Percentiles rank a stretch among this genome's conserved stretches.
phyloP scores from a whole-genome alignment of 2,888 invertebrate genomes.

The Disparrhopalites patrizii region DNA sequence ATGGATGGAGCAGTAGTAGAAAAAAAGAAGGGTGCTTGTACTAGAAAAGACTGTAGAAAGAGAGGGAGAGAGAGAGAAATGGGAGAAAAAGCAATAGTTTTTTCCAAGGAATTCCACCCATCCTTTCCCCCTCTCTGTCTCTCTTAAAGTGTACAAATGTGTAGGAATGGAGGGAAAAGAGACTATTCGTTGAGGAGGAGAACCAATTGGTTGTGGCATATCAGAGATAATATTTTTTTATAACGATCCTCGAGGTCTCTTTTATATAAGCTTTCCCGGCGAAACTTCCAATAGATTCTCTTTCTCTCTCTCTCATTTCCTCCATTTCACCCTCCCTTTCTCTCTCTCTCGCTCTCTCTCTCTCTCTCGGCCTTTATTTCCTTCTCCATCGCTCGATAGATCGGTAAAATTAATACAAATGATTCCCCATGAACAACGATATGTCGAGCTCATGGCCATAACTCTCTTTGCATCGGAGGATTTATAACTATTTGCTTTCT shows the following conservation, averaged over 20 bases:
- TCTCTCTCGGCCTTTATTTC: too few species aligned
- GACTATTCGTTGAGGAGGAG: slow-evolving; percentile 8
- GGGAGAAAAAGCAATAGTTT: slow-evolving; percentile 15
- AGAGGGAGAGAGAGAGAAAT: slow-evolving; percentile 23
- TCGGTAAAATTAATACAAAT: slow-evolving; percentile 48
- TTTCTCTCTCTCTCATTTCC: too few species aligned
- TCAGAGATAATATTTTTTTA: slow-evolving; percentile 45
- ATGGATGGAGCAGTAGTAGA: background rate
- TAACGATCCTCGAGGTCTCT: slow-evolving; percentile 37
- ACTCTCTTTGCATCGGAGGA: slow-evolving; percentile 41
- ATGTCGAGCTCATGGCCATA: slow-evolving; percentile 44
- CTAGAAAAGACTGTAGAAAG: slow-evolving; percentile 8
- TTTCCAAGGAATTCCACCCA: too few species aligned
- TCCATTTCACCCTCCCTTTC: too few species aligned
- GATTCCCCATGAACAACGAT: slow-evolving; percentile 47
- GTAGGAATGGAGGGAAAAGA: background rate
- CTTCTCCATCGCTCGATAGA: slow-evolving; percentile 43
- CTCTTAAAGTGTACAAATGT: too few species aligned
- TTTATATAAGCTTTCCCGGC: slow-evolving; percentile 17
- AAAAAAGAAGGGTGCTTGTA: too few species aligned
- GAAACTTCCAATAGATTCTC: slow-evolving; percentile 37
- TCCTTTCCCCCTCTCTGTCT: too few species aligned
- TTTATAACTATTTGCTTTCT: slow-evolving; percentile 39
- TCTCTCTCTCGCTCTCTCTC: too few species aligned
- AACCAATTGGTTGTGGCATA: slow-evolving; percentile 41